Evolutionary conservation across 2,113 vertebrate genomes (phyloP), one percentile per base, ranked within the genome.

Genomic region (Hydrolagus affinis): DNA sequence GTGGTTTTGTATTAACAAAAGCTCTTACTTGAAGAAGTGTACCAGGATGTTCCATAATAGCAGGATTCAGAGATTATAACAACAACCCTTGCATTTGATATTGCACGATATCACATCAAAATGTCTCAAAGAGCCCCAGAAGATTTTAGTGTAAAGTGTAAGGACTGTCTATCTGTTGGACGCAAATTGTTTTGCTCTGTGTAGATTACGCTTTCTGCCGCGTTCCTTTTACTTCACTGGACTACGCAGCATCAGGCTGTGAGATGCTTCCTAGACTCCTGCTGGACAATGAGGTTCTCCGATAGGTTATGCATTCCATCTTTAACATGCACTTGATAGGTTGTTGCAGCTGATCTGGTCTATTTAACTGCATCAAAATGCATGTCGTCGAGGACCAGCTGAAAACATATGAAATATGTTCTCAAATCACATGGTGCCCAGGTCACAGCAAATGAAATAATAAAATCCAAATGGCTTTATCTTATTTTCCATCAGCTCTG

Each of bases 381-480:
- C 95, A 95, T 95, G 95, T 96, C 95, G 95, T 95, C 96, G 94
- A 92, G 94, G 96, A 96, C 95, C 96, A 99, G 97, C 97, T 99
- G 97, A 97, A 98, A 98, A 99, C 96, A 98, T 99, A 44, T 44
- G 98, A 99, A 98, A 95, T 96, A 98, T 95, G 92, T 96, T 96
- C 96, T 96, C 95, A 96, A 96, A 97, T 95, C 95, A 95, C 95
- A 96, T 95, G 97, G 95, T 96, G 96, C 95, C 96, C 94, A 93
- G 92, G 95, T 95, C 95, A 97, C 95, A 96, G 95, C 97, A 98
- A 97, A 97, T 97, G 96, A 95, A 98, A 98, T 98, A 97, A 98
- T 98, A 97, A 98, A 98, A 98, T 96, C 95, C 96, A 98, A 98
- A 98, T 96, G 96, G 96, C 96, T 98, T 97, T 95, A 96, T 97